Percentiles rank a stretch among this genome's conserved stretches.
Evolutionary conservation across 2,113 vertebrate genomes (phyloP).

Genomic region (Hipposideros armiger): DNA sequence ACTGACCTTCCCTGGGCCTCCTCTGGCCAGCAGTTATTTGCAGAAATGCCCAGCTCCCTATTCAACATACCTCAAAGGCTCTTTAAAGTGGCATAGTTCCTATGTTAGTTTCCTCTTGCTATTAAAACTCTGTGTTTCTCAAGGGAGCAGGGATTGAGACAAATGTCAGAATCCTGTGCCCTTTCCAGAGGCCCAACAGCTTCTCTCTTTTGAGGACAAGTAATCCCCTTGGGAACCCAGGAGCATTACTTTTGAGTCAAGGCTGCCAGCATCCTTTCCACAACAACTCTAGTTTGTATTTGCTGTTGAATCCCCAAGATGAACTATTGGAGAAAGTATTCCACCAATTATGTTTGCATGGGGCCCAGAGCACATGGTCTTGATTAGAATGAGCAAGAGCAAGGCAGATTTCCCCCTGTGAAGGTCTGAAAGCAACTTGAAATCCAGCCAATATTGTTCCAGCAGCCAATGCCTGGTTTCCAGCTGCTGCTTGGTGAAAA

Average conservation of each 20-base stretch:
- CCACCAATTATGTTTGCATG: conserved; percentile 84
- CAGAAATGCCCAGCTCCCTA: conserved; percentile 29
- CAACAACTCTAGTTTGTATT: conserved; percentile 83
- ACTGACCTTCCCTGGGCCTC: neutral
- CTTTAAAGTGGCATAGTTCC: conserved; percentile 39
- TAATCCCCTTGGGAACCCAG: conserved; percentile 59
- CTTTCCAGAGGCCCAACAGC: conserved; percentile 52
- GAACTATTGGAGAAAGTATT: conserved; percentile 86
- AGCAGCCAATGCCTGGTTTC: conserved; percentile 65
- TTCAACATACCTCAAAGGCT: neutral
- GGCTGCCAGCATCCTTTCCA: conserved; percentile 75
- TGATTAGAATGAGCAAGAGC: conserved; percentile 85
- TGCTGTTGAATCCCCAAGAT: conserved; percentile 85
- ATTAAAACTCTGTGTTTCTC: neutral
- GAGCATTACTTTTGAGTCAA: conserved; percentile 68
- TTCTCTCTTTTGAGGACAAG: conserved; percentile 60
- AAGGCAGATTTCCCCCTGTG: conserved; percentile 80
- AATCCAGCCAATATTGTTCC: conserved; percentile 59
- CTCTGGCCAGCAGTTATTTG: neutral
- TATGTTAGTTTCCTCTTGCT: conserved; percentile 46
- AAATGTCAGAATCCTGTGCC: conserved; percentile 45
- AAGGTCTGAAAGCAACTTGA: conserved; percentile 57
- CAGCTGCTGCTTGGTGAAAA: conserved; percentile 55
- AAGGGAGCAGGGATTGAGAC: conserved; percentile 12
- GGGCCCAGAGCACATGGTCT: conserved; percentile 81